Evolutionary conservation across 2,888 invertebrate species (phyloP), one percentile per base, ranked within the genome.

Genomic region (Drosophila phalerata): DNA sequence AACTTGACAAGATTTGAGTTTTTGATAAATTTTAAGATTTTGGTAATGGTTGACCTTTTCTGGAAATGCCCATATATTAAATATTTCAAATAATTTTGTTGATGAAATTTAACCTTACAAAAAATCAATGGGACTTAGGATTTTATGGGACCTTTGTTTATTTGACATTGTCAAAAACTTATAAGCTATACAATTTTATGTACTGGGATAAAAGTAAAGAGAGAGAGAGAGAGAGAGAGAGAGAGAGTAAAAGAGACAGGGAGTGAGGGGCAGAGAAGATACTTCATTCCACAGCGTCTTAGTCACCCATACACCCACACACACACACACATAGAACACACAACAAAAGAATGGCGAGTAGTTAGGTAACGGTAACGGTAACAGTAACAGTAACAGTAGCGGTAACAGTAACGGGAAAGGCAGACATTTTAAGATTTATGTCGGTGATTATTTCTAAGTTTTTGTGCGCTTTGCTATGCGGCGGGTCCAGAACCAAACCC

Each of bases 371-470:
- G 19, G 60, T 22, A 49, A 48, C 40, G 67, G 65, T 64, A 69
- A 64, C 49, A 15, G 58, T 9, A 38, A 49, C 19, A 43, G 43
- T 38, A 38, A 63, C 60, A 30, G 34, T n/a, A n/a, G n/a, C n/a
- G 19, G 58, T 9, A 38, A 49, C 19, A 43, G 43, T 38, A 38
- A 63, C 60, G 37, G 34, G 28, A n/a, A 56, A 15, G 42, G 70
- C 64, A 49, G 74, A 64, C 74, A 89, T 91, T 91, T 90, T 89
- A 90, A 90, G 90, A 90, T 91, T 91, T 90, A 90, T 91, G 90
- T 90, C 85, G 91, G 91, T 90, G 90, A 91, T 90, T 91, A 90
- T 90, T 90, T 90, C 91, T 90, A 90, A 90, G 90, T 90, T 90
- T 90, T 91, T 85, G 90, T 88, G 73, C 87, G 87, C 84, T 81